phyloP scores from a whole-genome alignment of 2,888 invertebrate genomes.

The Parochlus steinenii region DNA sequence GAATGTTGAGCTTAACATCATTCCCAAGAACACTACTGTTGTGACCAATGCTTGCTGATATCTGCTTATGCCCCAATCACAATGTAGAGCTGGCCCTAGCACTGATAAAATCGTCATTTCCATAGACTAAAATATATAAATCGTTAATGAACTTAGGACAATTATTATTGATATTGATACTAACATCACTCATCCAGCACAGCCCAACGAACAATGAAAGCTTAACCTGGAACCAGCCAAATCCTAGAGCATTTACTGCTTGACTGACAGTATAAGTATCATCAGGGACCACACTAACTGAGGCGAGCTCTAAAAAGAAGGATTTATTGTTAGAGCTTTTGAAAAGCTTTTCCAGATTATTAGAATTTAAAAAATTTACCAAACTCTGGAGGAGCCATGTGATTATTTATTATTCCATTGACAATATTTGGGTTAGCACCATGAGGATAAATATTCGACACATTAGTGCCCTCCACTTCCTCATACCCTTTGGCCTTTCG shows the following conservation, averaged over 20 bases:
- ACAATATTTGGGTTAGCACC: not conserved
- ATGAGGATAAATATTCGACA: not conserved
- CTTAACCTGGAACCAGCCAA: slow-evolving; percentile 82
- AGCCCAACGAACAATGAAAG: slow-evolving; percentile 68
- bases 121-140: too few relatives aligned
- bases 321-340: too few relatives aligned
- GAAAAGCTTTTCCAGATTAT: too few relatives aligned
- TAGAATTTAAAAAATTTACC: too few relatives aligned
- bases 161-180: too few relatives aligned
- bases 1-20: slow-evolving; percentile 93
- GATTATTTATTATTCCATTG: not conserved
- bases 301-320: slow-evolving; percentile 70
- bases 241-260: slow-evolving; percentile 72
- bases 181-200: slow-evolving; percentile 62
- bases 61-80: slow-evolving; percentile 77
- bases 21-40: slow-evolving; percentile 85
- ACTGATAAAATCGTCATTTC: slow-evolving; percentile 95
- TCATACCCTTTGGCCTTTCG: slow-evolving; percentile 8
- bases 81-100: slow-evolving; percentile 81
- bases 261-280: slow-evolving; percentile 76
- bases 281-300: slow-evolving; percentile 63
- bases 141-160: slow-evolving; percentile 88
- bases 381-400: slow-evolving; percentile 5
- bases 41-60: slow-evolving; percentile 87
- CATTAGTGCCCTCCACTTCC: slow-evolving; percentile 7